These are phyloP conservation scores for Helleia helle DNA, from an alignment of 2,888 invertebrate species.

Conservation along the genomic window DNA sequence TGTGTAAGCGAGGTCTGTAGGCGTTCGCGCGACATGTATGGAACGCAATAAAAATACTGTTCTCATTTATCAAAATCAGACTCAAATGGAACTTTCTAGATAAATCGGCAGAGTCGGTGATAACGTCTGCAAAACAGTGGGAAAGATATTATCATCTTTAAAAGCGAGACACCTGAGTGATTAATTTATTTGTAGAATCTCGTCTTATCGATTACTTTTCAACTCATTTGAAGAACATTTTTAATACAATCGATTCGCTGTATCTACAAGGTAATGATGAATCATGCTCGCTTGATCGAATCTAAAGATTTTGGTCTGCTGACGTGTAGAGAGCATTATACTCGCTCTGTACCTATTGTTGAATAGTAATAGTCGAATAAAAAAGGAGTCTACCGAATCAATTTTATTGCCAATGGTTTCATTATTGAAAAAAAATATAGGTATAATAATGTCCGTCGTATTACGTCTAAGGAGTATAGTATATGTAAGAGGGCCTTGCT, in stretches of 20 bases:
- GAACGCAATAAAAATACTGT: not conserved
- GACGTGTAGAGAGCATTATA: no score
- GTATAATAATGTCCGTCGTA: no score
- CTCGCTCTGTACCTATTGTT: not conserved
- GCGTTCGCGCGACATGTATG: not conserved
- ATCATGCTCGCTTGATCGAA: constrained; percentile 1
- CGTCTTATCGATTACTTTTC: not conserved
- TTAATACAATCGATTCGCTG: not conserved
- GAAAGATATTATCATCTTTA: constrained; percentile 1
- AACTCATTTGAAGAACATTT: constrained; percentile 8
- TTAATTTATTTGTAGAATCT: no score
- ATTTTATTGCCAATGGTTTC: no score
- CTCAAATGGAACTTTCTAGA: not conserved
- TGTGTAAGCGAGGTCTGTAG: not conserved
- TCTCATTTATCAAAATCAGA: not conserved
- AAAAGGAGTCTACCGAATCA: no score
- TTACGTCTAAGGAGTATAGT: no score
- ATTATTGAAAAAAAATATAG: no score
- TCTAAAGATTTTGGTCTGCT: constrained; percentile 3
- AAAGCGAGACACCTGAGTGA: not conserved
- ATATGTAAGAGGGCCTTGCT: no score
- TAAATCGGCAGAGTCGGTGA: constrained; percentile 1
- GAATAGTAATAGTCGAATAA: constrained; percentile 2
- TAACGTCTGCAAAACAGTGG: not conserved
- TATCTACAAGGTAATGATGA: not conserved